These are phyloP conservation scores for Euzetes globulus DNA, from an alignment of 2,888 invertebrate species.

Conservation along the genomic window DNA sequence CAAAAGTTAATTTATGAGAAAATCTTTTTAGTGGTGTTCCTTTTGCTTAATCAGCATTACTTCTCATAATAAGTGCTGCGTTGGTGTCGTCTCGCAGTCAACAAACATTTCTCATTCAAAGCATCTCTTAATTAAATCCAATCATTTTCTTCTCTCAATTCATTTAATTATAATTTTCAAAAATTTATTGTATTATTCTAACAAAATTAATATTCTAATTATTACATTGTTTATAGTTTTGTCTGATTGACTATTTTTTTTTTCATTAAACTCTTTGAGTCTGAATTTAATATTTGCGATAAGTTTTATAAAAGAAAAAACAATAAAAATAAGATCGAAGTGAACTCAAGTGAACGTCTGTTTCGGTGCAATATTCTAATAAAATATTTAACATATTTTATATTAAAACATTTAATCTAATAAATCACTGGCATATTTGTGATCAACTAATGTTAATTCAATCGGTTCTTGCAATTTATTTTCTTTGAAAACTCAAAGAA, in stretches of 20 bases:
- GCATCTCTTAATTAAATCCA: not conserved
- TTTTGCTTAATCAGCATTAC: slow-evolving; percentile 26
- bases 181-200: not conserved
- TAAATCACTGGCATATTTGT: not conserved
- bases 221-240: not conserved
- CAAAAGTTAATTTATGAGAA: not conserved
- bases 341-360: not conserved
- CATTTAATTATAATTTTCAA: not conserved
- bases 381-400: slow-evolving; percentile 1
- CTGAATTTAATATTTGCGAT: not conserved
- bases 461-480: not conserved
- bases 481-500: not conserved
- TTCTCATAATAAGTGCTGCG: slow-evolving; percentile 14
- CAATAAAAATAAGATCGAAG: not conserved
- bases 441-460: not conserved
- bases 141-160: not conserved
- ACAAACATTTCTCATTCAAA: not conserved
- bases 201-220: not conserved
- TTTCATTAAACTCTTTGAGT: not conserved
- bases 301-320: not conserved
- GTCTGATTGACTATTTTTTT: not conserved
- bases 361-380: not conserved
- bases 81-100: not conserved
- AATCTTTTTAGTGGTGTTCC: not conserved
- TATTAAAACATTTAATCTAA: not conserved